Base-by-base conservation (phyloP, 30 jellyfish, hydroid and myxozoan species). In the Chironex yamaguchii region DNA sequence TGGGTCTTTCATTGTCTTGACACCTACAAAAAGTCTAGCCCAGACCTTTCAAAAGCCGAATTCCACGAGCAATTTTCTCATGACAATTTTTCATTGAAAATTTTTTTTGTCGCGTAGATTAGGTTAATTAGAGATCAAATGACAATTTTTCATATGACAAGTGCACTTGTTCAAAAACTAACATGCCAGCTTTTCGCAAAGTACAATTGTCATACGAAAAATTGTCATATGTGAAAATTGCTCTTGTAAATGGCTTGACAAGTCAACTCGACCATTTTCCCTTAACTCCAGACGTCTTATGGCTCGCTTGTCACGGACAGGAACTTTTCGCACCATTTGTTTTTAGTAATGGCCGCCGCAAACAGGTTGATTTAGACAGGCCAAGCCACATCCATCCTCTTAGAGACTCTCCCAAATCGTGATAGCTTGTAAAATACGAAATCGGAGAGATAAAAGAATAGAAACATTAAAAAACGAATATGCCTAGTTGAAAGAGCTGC, bases 361-460 rank as follows among this genome's bases (percentile, higher is more conserved):
- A n/a, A n/a, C n/a, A 54, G 71, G 25, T 32, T 54, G 25, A 54
- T 54, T 54, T 54, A 32, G 71, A 54, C 71, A 54, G 71, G n/a
- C n/a, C 62, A 48, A 48, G 77, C 54, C 54, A 63, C 77, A 63
- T 63, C 77, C 31, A 14, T 51, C 28, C 31, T 63, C 9, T 63
- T 63, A 26, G 77, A 63, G 31, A 51, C 77, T 51, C 71, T 54
- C 22, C 77, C 12, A 51, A 63, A 51, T 63, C 77, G 77, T 26
- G 77, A 63, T 30, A 69, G 82, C 82, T 49, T 69, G 27, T 69
- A 67, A 67, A 35, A 69, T 67, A 23, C 82, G 35, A 69, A 69
- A 69, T 69, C 82, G 32, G 82, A 69, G 67, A 69, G 74, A 14
- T 69, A 69, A 1, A 69, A 69, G 35, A 31, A 35, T 49, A 31